These are phyloP conservation scores for Copidosoma aretas DNA, from an alignment of 2,888 invertebrate genomes.

Conservation along the genomic window DNA sequence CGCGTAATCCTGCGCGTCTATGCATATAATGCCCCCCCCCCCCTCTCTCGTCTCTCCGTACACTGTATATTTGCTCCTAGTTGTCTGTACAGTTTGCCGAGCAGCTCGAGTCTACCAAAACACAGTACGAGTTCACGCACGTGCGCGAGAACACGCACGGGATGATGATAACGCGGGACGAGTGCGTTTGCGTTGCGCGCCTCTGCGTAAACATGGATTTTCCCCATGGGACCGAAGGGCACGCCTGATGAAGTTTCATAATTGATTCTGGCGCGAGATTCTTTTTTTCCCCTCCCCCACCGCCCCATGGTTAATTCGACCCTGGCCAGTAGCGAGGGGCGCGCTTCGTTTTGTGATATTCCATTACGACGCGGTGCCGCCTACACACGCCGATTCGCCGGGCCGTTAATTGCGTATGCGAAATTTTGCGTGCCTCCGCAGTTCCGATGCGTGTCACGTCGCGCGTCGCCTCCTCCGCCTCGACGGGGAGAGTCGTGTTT, in stretches of 20 bases:
- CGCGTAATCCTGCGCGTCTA: background rate
- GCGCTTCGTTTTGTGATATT: conserved; percentile 9
- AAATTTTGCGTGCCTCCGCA: conserved; percentile 15
- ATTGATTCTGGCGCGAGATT: background rate
- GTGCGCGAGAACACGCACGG: background rate
- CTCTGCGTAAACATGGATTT: too few relatives aligned
- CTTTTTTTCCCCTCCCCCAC: background rate
- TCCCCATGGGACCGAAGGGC: background rate
- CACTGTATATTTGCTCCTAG: too few relatives aligned
- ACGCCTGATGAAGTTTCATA: conserved; percentile 27
- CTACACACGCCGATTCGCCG: background rate
- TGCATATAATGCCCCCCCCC: background rate
- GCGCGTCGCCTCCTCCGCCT: background rate
- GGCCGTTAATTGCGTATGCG: conserved; percentile 15
- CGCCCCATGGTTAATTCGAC: background rate
- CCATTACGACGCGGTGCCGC: background rate
- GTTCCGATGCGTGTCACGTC: background rate
- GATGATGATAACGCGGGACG: background rate
- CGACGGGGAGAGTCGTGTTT: background rate
- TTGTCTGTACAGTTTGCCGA: too few relatives aligned
- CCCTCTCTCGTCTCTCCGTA: too few relatives aligned
- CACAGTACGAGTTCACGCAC: background rate
- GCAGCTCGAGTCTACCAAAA: conserved; percentile 6
- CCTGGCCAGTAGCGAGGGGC: too few relatives aligned
- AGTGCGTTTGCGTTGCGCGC: too few relatives aligned